Base-by-base conservation (phyloP, 2,888 invertebrate genomes). In the Pandemis corylana region DNA sequence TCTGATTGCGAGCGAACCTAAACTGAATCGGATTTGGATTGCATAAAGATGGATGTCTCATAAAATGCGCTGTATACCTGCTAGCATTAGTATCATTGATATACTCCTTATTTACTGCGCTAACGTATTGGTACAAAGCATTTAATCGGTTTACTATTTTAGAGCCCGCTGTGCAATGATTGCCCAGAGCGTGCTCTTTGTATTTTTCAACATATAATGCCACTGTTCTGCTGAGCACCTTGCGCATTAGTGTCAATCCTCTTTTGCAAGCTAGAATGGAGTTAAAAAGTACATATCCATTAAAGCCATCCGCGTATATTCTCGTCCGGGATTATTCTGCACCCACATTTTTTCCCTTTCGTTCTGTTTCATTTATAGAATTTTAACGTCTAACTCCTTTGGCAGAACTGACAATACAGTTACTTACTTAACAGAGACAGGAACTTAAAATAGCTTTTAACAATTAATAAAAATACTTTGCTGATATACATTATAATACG, bases 241-340 rank as follows among this genome's bases (percentile, higher is more conserved):
- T 56, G 49, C 28, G 46, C 65, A 65, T 65, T 28, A 49, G 46
- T 65, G 65, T 65, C 46, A 49, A 65, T 49, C 13, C 46, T 13
- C 5, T 44, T 20, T 65, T 65, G 65, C 28, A n/a, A 28, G 20
- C 13, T 36, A 49, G 46, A 49, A 28, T 12, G 65, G 49, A 13
- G 15, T 49, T 49, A 49, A 65, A 65, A 65, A 65, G 20, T 36
- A 36, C 49, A 20, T n/a, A 9, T 65, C 49, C 49, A 49, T 65
- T 65, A 28, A 49, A 65, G 65, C 28, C 46, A 20, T 46, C 46
- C 46, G 20, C 46, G 64, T 46, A 13, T 64, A 64, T 64, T 20
- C 46, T 20, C 46, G 46, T 46, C 46, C 46, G 20, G 64, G 64
- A 64, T 28, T 64, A 64, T 64, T 20, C 46, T 20, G 20, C 36